These are phyloP conservation scores for Graptemys geographica DNA, from an alignment of 2,797 vertebrate genomes.

Conservation along the genomic window DNA sequence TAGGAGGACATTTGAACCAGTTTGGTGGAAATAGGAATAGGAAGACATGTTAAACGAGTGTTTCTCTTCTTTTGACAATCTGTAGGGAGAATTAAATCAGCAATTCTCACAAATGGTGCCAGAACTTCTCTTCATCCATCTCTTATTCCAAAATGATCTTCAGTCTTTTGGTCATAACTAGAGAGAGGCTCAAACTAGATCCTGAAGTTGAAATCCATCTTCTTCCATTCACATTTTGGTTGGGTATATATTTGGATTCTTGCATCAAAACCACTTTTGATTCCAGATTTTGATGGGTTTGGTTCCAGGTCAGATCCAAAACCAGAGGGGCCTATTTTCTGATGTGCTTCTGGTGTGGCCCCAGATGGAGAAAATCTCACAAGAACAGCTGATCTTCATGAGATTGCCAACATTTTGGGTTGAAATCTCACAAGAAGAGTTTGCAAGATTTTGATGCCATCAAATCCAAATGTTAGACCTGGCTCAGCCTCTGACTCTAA, in stretches of 20 bases:
- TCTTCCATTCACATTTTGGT: not conserved
- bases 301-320: not conserved
- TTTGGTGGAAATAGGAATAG: not conserved
- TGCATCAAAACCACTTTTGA: not conserved
- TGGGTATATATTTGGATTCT: not conserved
- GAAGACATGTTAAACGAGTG: not conserved
- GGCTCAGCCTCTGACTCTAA: not conserved
- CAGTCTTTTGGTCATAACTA: not conserved
- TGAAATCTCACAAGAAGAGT: not conserved
- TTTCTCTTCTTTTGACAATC: not conserved
- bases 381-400: not conserved
- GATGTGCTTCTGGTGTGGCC: not conserved
- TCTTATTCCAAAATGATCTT: not conserved
- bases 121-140: not conserved
- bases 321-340: not conserved
- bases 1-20: not conserved
- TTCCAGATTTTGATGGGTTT: not conserved
- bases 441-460: not conserved
- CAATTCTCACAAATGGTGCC: not conserved
- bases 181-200: not conserved
- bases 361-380: not conserved
- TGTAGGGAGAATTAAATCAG: not conserved
- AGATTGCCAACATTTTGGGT: not conserved
- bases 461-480: not conserved
- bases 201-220: not conserved